phyloP scores from a whole-genome alignment of 2,797 vertebrate genomes.

The Artibeus lituratus region DNA sequence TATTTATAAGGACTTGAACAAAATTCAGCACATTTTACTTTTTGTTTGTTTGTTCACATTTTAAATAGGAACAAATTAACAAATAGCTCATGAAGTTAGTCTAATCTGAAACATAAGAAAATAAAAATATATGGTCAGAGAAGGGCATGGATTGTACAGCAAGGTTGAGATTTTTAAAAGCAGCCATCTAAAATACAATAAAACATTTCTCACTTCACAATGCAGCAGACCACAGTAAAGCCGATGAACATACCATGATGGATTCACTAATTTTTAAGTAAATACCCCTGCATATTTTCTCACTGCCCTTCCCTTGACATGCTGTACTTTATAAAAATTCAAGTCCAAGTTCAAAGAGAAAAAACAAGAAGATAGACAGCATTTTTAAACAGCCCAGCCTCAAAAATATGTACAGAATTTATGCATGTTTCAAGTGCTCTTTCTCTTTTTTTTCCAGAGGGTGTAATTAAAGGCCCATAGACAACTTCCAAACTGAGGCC shows the following conservation, averaged over 20 bases:
- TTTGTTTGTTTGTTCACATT: background rate
- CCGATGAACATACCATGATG: background rate
- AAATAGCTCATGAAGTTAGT: background rate
- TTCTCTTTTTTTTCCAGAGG: conserved; percentile 51
- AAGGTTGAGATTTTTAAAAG: background rate
- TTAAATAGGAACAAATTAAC: conserved; percentile 14
- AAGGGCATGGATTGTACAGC: background rate
- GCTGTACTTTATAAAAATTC: conserved; percentile 57
- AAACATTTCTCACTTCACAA: background rate
- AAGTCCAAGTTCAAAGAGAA: conserved; percentile 51
- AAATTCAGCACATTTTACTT: background rate
- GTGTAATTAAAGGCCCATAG: conserved; percentile 69
- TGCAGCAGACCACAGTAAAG: background rate
- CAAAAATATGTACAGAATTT: conserved; percentile 42
- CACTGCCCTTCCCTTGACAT: conserved; percentile 47
- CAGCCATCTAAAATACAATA: background rate
- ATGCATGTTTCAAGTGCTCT: conserved; percentile 38
- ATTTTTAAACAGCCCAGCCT: conserved; percentile 26
- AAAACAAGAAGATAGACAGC: conserved; percentile 13
- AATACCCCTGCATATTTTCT: conserved; percentile 16
- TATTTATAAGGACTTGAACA: background rate
- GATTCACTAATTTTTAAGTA: conserved; percentile 42
- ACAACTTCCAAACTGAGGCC: conserved; percentile 56
- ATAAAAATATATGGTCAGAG: background rate
- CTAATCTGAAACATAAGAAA: background rate